phyloP scores from a whole-genome alignment of 2,888 invertebrate genomes.

The Resseliella maxima region DNA sequence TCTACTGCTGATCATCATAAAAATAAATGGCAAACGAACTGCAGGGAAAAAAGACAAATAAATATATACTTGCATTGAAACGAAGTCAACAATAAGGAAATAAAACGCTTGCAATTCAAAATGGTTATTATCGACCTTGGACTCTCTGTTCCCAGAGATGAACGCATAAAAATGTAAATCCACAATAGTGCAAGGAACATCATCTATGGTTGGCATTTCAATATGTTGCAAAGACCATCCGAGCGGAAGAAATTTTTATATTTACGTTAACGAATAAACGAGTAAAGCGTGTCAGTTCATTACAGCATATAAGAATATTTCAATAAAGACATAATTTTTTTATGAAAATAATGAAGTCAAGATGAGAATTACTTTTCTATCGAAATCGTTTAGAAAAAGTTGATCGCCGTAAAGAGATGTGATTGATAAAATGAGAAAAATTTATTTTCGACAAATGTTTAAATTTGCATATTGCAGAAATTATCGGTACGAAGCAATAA shows the following conservation, averaged over 20 bases:
- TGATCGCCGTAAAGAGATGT: no score
- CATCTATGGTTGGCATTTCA: background rate
- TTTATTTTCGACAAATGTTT: no score
- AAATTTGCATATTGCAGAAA: no score
- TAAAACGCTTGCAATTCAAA: background rate
- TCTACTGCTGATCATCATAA: background rate
- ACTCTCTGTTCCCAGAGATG: background rate
- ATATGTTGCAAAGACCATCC: background rate
- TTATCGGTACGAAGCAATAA: no score
- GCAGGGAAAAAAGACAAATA: background rate
- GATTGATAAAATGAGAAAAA: no score
- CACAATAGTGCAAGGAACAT: background rate
- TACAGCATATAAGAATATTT: no score
- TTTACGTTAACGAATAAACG: background rate
- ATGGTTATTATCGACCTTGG: conserved; percentile 31
- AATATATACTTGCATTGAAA: background rate
- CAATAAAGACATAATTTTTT: no score
- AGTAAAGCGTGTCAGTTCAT: no score
- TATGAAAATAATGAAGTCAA: no score
- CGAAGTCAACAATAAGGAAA: background rate
- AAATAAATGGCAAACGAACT: background rate
- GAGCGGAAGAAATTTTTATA: background rate
- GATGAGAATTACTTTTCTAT: no score
- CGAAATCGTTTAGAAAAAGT: no score
- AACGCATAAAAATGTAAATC: background rate